These are phyloP conservation scores for Blastobasis adustella DNA, from an alignment of 2,888 invertebrate genomes.

Conservation along the genomic window DNA sequence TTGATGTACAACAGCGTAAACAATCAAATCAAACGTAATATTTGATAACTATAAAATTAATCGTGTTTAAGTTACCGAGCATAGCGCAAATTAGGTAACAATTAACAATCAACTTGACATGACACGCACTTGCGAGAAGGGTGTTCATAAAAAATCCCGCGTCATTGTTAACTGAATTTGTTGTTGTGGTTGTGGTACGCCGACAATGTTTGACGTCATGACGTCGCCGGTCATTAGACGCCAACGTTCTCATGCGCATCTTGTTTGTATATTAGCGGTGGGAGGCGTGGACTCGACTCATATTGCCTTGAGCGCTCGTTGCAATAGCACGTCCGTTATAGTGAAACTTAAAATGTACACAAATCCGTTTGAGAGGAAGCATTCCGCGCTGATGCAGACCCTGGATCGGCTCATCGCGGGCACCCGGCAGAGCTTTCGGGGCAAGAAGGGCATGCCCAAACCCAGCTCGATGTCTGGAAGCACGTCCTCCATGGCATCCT, in stretches of 20 bases:
- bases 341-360: conserved; percentile 72
- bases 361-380: conserved; percentile 81
- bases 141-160: no score
- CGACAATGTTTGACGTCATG: neutral
- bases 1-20: no score
- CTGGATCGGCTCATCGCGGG: conserved; percentile 78
- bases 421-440: conserved; percentile 49
- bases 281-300: conserved; percentile 24
- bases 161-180: no score
- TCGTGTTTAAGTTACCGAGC: no score
- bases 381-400: conserved; percentile 79
- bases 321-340: conserved; percentile 26
- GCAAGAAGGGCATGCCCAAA: conserved; percentile 39
- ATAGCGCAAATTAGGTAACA: no score
- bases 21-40: no score
- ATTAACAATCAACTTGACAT: no score
- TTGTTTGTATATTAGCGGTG: conserved; percentile 36
- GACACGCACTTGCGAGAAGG: no score
- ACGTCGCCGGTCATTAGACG: neutral
- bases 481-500: conserved; percentile 47
- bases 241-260: conserved; percentile 21
- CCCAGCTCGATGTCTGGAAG: conserved; percentile 34
- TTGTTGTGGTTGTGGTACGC: no score
- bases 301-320: conserved; percentile 26
- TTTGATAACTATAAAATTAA: no score